phyloP scores from a whole-genome alignment of 2,797 vertebrate species.

The Poeciliopsis infans region DNA sequence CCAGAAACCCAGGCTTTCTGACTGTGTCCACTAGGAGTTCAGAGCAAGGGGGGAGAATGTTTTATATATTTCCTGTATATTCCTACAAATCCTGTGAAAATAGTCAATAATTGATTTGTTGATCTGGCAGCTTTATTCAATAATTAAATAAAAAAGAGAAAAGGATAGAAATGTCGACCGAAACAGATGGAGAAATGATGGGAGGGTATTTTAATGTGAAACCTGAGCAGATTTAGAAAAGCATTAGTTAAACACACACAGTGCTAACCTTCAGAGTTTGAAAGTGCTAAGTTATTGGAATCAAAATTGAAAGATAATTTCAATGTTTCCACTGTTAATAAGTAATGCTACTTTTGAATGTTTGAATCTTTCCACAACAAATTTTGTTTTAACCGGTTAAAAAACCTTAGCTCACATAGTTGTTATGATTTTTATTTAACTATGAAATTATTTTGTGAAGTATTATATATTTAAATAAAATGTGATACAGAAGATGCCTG shows the following conservation, averaged over 20 bases:
- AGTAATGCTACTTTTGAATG: background rate
- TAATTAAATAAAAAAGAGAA: slow-evolving; percentile 27
- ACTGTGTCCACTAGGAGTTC: background rate
- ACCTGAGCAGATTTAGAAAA: background rate
- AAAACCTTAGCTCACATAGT: background rate
- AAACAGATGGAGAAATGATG: slow-evolving; percentile 30
- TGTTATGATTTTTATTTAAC: background rate
- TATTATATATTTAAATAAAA: background rate
- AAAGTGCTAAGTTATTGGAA: background rate
- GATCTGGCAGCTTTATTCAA: background rate
- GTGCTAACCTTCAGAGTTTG: background rate
- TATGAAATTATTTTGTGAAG: background rate
- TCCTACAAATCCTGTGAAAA: slow-evolving; percentile 7
- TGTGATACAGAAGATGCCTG: background rate
- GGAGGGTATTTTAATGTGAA: slow-evolving; percentile 40
- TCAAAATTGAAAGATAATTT: background rate
- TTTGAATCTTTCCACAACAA: background rate
- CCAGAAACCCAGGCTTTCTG: slow-evolving; percentile 9
- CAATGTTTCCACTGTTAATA: background rate
- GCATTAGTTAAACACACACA: background rate
- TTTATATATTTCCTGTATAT: background rate
- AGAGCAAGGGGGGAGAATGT: background rate
- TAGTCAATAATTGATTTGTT: background rate
- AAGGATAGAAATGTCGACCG: slow-evolving; percentile 32
- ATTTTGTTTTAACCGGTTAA: background rate